A percentile compares a stretch with the other conserved stretches of the same genome.
Conservation (phyloP, 2,797 vertebrate genomes). For the Halcyon badia region DNA sequence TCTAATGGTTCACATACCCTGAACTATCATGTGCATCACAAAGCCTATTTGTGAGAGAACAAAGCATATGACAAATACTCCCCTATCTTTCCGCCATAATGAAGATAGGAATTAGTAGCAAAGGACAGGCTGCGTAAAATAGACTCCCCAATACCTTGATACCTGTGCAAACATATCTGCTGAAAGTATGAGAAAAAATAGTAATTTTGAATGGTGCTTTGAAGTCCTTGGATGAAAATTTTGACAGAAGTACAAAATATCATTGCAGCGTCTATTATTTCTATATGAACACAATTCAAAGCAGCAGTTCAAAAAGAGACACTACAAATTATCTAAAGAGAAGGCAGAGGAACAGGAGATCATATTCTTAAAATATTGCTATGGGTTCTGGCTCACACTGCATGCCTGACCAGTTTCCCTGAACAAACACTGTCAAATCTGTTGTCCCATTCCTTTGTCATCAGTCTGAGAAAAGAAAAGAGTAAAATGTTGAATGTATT, state of each 20-base stretch:
- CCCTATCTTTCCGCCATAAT: background rate
- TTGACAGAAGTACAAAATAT: background rate
- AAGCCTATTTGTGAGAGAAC: background rate
- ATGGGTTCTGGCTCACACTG: background rate
- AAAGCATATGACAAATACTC: background rate
- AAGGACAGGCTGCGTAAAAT: background rate
- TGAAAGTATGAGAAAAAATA: background rate
- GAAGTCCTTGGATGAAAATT: background rate
- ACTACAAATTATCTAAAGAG: background rate
- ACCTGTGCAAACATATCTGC: background rate
- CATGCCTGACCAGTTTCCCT: background rate
- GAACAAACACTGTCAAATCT: background rate
- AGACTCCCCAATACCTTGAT: background rate
- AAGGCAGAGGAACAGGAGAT: background rate
- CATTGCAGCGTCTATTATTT: background rate
- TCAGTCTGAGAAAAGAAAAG: background rate
- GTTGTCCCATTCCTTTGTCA: background rate
- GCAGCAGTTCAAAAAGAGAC: background rate
- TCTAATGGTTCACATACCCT: background rate
- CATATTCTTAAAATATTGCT: background rate
- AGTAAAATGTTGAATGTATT: background rate
- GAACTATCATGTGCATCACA: background rate
- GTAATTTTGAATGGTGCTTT: background rate
- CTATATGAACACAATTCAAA: background rate
- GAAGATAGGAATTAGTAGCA: background rate